Evolutionary conservation across 2,113 vertebrate genomes (phyloP), one percentile per base, ranked within the genome.

Genomic region (Peucedramus taeniatus): DNA sequence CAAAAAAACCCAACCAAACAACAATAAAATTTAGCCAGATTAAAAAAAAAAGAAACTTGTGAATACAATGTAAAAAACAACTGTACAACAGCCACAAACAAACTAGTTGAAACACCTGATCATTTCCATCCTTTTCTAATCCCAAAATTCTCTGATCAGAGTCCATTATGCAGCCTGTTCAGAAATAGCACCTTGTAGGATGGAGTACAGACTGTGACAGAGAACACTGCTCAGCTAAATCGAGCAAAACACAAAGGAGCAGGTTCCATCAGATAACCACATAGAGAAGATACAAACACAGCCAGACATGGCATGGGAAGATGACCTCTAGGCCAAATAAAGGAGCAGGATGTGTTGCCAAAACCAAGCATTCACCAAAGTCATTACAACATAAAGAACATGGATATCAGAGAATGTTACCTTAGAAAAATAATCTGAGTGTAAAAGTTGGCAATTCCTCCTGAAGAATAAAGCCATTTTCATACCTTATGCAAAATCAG

Each of bases 241-340:
- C 69, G 80, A 77, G 66, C 45, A 88, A 81, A 83, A 72, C 70
- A 93, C 80, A 92, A 85, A 88, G 14, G 16, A 77, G 59, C 42
- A 66, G 76, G 35, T 86, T 93, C 63, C 50, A 95, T 74, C 86
- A 90, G 83, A 96, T 89, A 88, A 92, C 8, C 42, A 83, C 65
- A 84, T 2, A 78, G 71, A 69, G 57, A 69, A 88, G 56, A 89
- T 80, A 53, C 39, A 93, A 91, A 87, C 51, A 33, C 30, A 84
- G 60, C 8, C 42, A 90, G 76, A 75, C 26, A 7, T 23, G 47
- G 89, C 89, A 96, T 74, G 72, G 77, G 93, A 95, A 93, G 51
- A 50, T 53, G 79, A 94, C 79, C 79, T 86, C 70, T 49, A 74
- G 64, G 44, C 33, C 76, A 89, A 90, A 45, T 7, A 47, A 94